Conservation (phyloP, 2,888 invertebrate genomes). For the Hydrotaea diabolus region DNA sequence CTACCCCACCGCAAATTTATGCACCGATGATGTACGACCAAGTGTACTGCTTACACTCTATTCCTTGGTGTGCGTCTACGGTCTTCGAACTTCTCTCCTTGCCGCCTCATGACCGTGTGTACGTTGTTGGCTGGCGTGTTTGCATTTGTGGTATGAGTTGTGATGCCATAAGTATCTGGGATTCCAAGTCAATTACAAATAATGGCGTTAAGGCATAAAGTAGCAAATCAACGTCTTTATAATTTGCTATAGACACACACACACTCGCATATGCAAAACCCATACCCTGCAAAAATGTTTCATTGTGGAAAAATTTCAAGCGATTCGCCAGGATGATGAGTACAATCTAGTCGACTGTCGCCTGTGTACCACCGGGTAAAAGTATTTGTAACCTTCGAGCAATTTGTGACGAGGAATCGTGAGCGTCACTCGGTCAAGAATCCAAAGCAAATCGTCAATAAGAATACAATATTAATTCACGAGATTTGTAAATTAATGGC, state of each 20-base stretch:
- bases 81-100: background rate
- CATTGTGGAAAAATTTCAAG: too few relatives aligned
- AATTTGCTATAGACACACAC: constrained; percentile 9
- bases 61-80: background rate
- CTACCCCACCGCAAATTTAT: background rate
- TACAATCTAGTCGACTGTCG: too few relatives aligned
- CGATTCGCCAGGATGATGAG: too few relatives aligned
- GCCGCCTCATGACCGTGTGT: background rate
- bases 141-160: constrained; percentile 32
- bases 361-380: too few relatives aligned
- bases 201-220: constrained; percentile 48
- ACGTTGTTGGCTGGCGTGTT: constrained; percentile 8
- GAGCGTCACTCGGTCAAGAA: too few relatives aligned
- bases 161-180: constrained; percentile 55
- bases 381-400: too few relatives aligned
- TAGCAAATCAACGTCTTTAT: constrained; percentile 33
- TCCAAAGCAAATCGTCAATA: too few relatives aligned
- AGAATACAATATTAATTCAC: too few relatives aligned
- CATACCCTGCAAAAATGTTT: background rate
- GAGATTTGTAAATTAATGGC: too few relatives aligned
- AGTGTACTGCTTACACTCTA: too few relatives aligned
- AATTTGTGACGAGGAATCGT: too few relatives aligned
- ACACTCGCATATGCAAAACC: background rate
- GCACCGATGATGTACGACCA: too few relatives aligned
- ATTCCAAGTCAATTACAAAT: constrained; percentile 60